Evolutionary conservation across 2,797 vertebrate species (phyloP), one percentile per base, ranked within the genome.

Genomic region (Brachymystax lenok): DNA sequence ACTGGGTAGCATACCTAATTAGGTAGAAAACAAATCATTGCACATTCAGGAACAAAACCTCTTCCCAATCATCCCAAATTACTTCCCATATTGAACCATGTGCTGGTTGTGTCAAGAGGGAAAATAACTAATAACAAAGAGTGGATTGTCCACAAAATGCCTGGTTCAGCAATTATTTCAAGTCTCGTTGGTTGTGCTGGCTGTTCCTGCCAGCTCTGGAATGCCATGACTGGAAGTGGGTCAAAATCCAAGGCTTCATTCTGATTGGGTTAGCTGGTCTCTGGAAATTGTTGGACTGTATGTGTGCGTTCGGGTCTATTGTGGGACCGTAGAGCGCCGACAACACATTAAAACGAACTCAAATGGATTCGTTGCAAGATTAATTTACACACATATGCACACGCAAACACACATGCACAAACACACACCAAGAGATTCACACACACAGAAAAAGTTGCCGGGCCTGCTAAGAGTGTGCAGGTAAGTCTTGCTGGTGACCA

Each of bases 391-490:
- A 69, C 3, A 10, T 12, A 46, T 46, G 40, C 40, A 46, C 40
- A 46, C 10, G 12, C 2, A 46, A 14, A 68, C 70, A 73, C 69
- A 77, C 21, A 56, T 35, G 35, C 13, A n/a, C 21, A 74, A 3
- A 4, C 63, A 74, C 69, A 79, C 27, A 68, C 33, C 1, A 7
- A 40, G 35, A 5, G 66, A 61, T 10, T 74, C 79, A 81, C 12
- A 77, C 40, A 46, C 59, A 74, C 3, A 78, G 51, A 61, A 52
- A 80, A 64, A 67, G 27, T 17, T 33, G 1, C 0, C 35, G 30
- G 24, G 73, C 27, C 78, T 76, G 86, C 82, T 92, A 92, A 77
- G 91, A 93, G 74, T 86, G 89, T 69, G 89, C 69, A 0, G 90
- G 89, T 2, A 88, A 79, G 0, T 87, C 85, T 24, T 86, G 85